A percentile compares a stretch with the other conserved stretches of the same genome.
phyloP scores from a whole-genome alignment of 2,888 invertebrate genomes.

The Achlya flavicornis region DNA sequence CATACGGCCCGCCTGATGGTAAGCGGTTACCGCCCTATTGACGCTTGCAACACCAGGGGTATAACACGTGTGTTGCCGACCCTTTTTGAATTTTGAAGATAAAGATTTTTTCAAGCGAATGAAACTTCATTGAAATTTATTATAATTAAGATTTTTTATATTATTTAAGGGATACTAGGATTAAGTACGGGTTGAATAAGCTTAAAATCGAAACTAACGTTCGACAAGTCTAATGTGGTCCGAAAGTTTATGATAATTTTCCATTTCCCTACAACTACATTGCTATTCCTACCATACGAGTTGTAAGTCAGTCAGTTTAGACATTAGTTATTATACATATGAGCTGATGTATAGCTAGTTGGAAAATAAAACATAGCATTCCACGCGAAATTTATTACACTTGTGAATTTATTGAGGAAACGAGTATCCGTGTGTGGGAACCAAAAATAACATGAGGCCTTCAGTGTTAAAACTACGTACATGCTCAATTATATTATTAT shows the following conservation, averaged over 20 bases:
- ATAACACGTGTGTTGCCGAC: too few species aligned
- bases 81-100: too few species aligned
- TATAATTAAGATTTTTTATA: too few species aligned
- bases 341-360: not conserved
- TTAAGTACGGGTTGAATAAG: not conserved
- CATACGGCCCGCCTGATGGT: too few species aligned
- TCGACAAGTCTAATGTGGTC: not conserved
- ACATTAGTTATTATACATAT: constrained; percentile 6
- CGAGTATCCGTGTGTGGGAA: constrained; percentile 15
- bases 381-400: constrained; percentile 27
- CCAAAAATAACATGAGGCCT: constrained; percentile 11
- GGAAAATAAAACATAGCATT: constrained; percentile 12
- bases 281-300: not conserved
- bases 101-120: too few species aligned
- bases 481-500: not conserved
- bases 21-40: too few species aligned
- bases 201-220: not conserved
- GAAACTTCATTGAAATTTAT: too few species aligned
- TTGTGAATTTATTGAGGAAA: constrained; percentile 35
- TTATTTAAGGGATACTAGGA: too few species aligned
- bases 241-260: not conserved
- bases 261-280: not conserved
- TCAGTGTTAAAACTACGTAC: constrained; percentile 7
- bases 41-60: too few species aligned
- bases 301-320: not conserved